Base-by-base conservation (phyloP, 2,888 invertebrate genomes). In the Gryllus longicercus region DNA sequence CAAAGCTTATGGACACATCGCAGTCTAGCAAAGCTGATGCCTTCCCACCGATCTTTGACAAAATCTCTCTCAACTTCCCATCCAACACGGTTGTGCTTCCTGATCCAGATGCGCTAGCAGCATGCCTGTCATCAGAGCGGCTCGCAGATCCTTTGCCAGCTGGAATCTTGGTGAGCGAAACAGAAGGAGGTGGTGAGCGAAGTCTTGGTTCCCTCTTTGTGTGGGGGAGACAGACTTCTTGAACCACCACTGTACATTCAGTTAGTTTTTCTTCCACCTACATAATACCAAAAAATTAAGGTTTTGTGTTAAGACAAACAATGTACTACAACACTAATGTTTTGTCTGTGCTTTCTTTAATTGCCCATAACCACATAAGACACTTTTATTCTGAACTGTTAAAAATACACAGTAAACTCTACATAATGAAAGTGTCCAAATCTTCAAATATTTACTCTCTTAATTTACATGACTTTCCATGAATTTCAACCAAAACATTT, bases 1-100 rank as follows among this genome's bases (percentile, higher is more conserved):
- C 50, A 5, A 82, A 16, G 25, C 79, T 82, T 51, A 82, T 80
- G 21, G 82, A 81, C 23, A 82, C 50, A 74, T 81, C 82, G 51
- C 80, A 76, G 75, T 78, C 76, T 11, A 79, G 25, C 38, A 82
- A 38, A 14, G 79, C 63, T 5, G 81, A 76, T 11, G 80, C 50
- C 50, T 50, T 76, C 23, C 79, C 51, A 50, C 79, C 81, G 11
- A 82, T 81, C 74, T 80, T 82, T 16, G 82, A 80, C 50, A 82
- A 79, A 50, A 82, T 82, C n/a, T 81, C 80, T 18, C 82, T 76
- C 12, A 82, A 78, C 23, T 79, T 80, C 12, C 63, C 80, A 50
- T 80, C 79, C 21, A 78, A 77, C 12, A 74, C 23, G 18, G 25
- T 38, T 38, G 51, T 51, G 5, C 12, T 51, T 16, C n/a, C n/a